phyloP scores from a whole-genome alignment of 2,888 invertebrate genomes.

The Thalpophila matura region DNA sequence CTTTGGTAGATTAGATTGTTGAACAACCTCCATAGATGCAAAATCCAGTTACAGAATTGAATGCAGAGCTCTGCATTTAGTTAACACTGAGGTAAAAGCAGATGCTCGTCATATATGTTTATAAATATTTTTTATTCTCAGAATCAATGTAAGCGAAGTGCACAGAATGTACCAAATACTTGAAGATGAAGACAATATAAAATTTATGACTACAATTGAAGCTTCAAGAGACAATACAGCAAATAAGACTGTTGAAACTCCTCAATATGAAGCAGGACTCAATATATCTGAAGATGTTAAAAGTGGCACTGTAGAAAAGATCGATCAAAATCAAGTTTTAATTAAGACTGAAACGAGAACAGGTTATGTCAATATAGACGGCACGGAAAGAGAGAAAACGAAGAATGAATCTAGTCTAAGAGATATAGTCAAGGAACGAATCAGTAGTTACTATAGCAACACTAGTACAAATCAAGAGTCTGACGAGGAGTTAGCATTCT shows the following conservation, averaged over 20 bases:
- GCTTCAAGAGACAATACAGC: slow-evolving; percentile 68
- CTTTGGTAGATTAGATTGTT: too few species aligned
- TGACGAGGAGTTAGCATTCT: slow-evolving; percentile 45
- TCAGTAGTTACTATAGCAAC: slow-evolving; percentile 75
- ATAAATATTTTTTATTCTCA: slow-evolving; percentile 65
- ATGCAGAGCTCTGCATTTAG: background rate
- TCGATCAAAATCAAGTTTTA: slow-evolving; percentile 74
- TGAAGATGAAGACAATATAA: slow-evolving; percentile 87
- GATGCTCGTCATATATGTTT: background rate
- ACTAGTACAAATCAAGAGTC: slow-evolving; percentile 63
- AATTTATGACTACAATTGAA: slow-evolving; percentile 84
- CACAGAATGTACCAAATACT: slow-evolving; percentile 86
- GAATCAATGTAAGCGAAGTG: slow-evolving; percentile 87
- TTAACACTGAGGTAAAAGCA: background rate
- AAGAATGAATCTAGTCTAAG: slow-evolving; percentile 79
- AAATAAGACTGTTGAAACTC: slow-evolving; percentile 47
- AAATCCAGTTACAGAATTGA: background rate
- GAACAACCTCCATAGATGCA: background rate
- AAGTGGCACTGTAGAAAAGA: slow-evolving; percentile 50
- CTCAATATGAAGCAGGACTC: slow-evolving; percentile 39
- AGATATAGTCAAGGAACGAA: slow-evolving; percentile 80
- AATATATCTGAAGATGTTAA: slow-evolving; percentile 39
- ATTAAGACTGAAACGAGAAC: slow-evolving; percentile 87
- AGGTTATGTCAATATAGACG: slow-evolving; percentile 86
- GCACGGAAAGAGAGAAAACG: slow-evolving; percentile 82